Evolutionary conservation across 1,140 invertebrate species (phyloP), one percentile per base, ranked within the genome.

Genomic region (Euura lappo): DNA sequence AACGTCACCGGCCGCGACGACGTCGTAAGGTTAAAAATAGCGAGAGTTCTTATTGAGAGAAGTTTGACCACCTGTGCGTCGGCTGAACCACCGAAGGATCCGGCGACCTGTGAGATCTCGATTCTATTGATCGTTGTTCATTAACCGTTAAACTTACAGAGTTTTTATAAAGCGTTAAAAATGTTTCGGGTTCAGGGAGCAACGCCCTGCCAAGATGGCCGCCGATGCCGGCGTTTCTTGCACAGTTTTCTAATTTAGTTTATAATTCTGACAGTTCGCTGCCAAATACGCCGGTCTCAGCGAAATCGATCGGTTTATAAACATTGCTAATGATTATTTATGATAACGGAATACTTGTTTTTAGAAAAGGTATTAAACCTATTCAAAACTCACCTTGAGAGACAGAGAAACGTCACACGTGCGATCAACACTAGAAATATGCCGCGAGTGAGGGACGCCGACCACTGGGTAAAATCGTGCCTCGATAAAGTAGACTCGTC

Each of bases 401-500:
- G 69, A 4, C 69, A 77, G 75, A 74, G 69, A 80, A 77, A 72
- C 72, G 74, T 72, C 47, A 73, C 51, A 77, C 68, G 10, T 74
- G 46, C 51, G 70, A 71, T 75, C 51, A 44, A 68, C 28, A 68
- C 72, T 78, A 77, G 74, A 78, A 75, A 67, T 75, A 80, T 76
- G 81, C 79, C 78, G 79, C 81, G 79, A 83, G 82, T 83, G 80
- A 60, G 51, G 51, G 51, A 60, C 51, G 51, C 78, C 81, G 79
- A 85, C 80, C 78, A 80, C 83, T 80, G 80, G 79, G 82, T 77
- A 78, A 79, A 80, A 83, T 83, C 79, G 80, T 79, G 73, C 80
- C 79, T 78, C 78, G 76, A 77, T 69, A 68, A 72, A 79, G 77
- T 89, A 82, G 85, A 87, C 86, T 87, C 80, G 79, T 72, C 85